Evolutionary conservation across 1,140 invertebrate species (phyloP).

Genomic region (Trachymyrmex septentrionalis): DNA sequence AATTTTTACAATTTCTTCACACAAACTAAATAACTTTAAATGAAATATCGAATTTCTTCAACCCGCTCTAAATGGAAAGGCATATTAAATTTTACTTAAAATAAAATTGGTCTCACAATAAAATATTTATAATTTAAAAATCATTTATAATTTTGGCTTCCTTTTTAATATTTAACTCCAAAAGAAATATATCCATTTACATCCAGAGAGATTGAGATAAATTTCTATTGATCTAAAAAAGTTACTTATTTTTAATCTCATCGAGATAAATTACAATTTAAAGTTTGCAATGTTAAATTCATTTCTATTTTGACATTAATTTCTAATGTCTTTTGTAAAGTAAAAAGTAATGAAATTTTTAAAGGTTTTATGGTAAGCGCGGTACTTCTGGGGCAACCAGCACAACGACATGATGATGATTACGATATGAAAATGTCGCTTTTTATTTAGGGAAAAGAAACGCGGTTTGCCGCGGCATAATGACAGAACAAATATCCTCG

Average conservation of each 20-base stretch:
- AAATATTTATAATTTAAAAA: neutral
- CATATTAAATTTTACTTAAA: neutral
- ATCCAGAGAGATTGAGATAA: neutral
- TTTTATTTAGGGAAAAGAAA: conserved; percentile 13
- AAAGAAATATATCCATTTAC: neutral
- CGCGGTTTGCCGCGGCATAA: neutral
- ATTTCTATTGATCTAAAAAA: neutral
- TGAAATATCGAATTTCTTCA: neutral
- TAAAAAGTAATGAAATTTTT: neutral
- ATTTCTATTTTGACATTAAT: neutral
- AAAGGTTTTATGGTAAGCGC: neutral
- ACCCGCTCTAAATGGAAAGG: neutral
- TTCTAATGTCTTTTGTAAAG: neutral
- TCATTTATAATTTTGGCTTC: neutral
- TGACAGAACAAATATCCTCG: neutral
- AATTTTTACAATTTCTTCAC: neutral
- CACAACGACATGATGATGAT: conserved; percentile 2
- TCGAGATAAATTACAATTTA: neutral
- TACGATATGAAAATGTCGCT: conserved; percentile 9
- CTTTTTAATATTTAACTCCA: neutral
- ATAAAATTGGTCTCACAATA: neutral
- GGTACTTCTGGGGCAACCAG: neutral
- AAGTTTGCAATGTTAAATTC: neutral
- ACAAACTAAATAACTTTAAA: neutral
- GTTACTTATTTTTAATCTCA: neutral